phyloP scores from a whole-genome alignment of 1,140 invertebrate genomes.

The Bombus difficillimus region DNA sequence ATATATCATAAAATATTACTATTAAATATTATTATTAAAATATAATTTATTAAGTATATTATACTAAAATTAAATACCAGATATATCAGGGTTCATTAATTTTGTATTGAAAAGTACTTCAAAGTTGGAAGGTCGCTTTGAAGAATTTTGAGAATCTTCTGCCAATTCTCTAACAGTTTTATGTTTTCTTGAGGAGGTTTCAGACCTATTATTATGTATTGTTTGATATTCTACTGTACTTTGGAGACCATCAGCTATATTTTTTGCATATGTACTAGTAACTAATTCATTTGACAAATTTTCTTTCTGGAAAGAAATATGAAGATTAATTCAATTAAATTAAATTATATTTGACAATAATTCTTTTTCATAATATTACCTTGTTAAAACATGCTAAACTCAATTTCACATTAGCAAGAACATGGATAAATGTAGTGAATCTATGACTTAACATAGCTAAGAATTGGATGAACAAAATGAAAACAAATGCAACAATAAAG shows the following conservation, averaged over 20 bases:
- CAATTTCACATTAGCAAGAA: slow-evolving; percentile 90
- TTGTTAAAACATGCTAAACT: slow-evolving; percentile 72
- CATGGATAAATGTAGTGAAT: slow-evolving; percentile 92
- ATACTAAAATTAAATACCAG: slow-evolving; percentile 59
- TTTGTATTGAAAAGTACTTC: slow-evolving; percentile 73
- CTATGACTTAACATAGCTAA: slow-evolving; percentile 93
- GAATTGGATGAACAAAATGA: slow-evolving; percentile 89
- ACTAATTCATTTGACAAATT: slow-evolving; percentile 80
- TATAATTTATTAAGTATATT: slow-evolving; percentile 6
- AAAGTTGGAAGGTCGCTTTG: slow-evolving; percentile 66
- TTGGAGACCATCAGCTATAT: slow-evolving; percentile 86
- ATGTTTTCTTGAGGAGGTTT: slow-evolving; percentile 63
- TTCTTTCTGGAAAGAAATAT: slow-evolving; percentile 49
- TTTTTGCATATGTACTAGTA: slow-evolving; percentile 84
- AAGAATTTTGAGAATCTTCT: slow-evolving; percentile 57
- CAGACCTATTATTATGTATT: slow-evolving; percentile 61
- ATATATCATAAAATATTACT: no score
- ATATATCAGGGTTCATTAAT: slow-evolving; percentile 60
- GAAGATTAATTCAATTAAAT: slow-evolving; percentile 14
- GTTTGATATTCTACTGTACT: slow-evolving; percentile 76
- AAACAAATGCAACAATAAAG: slow-evolving; percentile 76
- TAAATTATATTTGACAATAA: neutral
- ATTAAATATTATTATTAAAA: neutral
- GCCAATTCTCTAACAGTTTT: slow-evolving; percentile 72
- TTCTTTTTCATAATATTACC: slow-evolving; percentile 54